A percentile compares a stretch with the other conserved stretches of the same genome.
These are phyloP conservation scores for Margarornis squamiger DNA, from an alignment of 2,797 vertebrate genomes.

Conservation along the genomic window DNA sequence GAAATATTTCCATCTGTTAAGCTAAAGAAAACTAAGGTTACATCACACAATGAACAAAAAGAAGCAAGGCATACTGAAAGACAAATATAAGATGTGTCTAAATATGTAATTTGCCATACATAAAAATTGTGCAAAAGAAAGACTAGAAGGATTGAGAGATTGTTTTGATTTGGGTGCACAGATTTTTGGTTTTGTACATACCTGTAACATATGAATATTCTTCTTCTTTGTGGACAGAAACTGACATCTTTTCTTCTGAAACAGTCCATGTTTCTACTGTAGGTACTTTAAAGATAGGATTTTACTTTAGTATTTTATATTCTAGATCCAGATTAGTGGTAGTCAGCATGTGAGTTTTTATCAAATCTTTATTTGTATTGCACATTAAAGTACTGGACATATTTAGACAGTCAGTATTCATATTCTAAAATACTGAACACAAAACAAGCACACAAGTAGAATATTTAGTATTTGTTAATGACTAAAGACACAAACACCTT, in stretches of 20 bases:
- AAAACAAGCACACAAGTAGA: background rate
- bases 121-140: background rate
- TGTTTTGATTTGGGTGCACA: background rate
- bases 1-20: background rate
- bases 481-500: background rate
- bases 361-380: background rate
- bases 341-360: slow-evolving; percentile 26
- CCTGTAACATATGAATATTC: slow-evolving; percentile 79
- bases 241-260: slow-evolving; percentile 79
- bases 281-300: slow-evolving; percentile 79
- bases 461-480: background rate
- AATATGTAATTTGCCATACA: background rate
- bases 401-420: slow-evolving; percentile 60
- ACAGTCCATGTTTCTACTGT: slow-evolving; percentile 78
- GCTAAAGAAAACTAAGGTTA: slow-evolving; percentile 2
- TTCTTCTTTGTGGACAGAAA: slow-evolving; percentile 79
- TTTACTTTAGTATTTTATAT: slow-evolving; percentile 62
- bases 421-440: slow-evolving; percentile 28
- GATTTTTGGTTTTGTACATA: slow-evolving; percentile 64
- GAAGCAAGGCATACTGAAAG: slow-evolving; percentile 22
- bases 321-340: slow-evolving; percentile 39
- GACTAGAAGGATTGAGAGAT: background rate
- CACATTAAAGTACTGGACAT: slow-evolving; percentile 16
- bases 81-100: slow-evolving; percentile 6
- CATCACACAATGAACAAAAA: slow-evolving; percentile 46